Conservation (phyloP, 2,888 invertebrate genomes). For the Norana najaformis region DNA sequence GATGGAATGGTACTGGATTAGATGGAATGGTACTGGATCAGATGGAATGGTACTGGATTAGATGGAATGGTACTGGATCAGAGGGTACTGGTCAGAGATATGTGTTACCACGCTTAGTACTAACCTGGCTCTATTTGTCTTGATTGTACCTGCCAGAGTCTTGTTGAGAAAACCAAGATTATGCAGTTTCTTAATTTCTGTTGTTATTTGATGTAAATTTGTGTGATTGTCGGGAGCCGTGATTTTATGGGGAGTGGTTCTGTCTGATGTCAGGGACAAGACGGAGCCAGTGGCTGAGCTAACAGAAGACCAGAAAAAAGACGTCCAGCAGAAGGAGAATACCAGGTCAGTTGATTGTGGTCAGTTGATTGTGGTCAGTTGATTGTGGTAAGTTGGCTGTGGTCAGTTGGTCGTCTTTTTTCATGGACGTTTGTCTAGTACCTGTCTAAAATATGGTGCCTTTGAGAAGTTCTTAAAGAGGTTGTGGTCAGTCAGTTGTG, state of each 20-base stretch:
- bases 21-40: too few relatives aligned
- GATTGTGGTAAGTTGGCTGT: too few relatives aligned
- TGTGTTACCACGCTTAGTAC: too few relatives aligned
- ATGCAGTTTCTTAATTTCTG: neutral
- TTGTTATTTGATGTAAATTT: neutral
- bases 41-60: too few relatives aligned
- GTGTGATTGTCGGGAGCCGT: neutral
- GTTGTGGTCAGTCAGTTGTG: too few relatives aligned
- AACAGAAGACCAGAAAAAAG: slow-evolving; percentile 69
- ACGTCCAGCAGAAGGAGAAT: slow-evolving; percentile 70
- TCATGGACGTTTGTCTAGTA: neutral
- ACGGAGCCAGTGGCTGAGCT: slow-evolving; percentile 69
- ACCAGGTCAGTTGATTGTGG: slow-evolving; percentile 55
- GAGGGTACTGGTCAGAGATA: too few relatives aligned
- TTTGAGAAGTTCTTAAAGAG: neutral
- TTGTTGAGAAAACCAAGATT: neutral
- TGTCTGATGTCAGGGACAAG: slow-evolving; percentile 67
- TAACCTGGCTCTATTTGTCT: too few relatives aligned
- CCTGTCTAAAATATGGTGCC: neutral
- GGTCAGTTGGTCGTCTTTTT: too few relatives aligned
- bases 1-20: too few relatives aligned
- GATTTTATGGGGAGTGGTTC: neutral
- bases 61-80: too few relatives aligned
- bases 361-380: neutral
- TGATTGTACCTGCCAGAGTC: too few relatives aligned